Base-by-base conservation (phyloP, 2,888 invertebrate genomes). In the Tetragnatha montana region DNA sequence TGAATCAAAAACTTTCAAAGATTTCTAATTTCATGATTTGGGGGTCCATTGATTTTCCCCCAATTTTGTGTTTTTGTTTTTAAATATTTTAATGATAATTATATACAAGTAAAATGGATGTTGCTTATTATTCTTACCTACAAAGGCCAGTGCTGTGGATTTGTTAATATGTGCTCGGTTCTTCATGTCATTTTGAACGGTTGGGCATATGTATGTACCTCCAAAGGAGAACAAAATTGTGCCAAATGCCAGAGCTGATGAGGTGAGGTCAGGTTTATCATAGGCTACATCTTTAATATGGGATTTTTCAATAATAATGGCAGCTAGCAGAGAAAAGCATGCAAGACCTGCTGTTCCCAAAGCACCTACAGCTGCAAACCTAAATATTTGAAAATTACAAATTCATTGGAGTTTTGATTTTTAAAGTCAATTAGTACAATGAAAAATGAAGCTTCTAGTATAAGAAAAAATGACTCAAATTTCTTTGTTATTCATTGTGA, bases 121-220 rank as follows among this genome's bases (percentile, higher is more conserved):
- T 35, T 35, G 4, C 35, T 35, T 35, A 4, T 35, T 35, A 35
- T 35, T n/a, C 94, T 93, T 93, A 96, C 96, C 95, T 68, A 94
- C 87, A 93, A 97, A 97, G 14, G 96, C 96, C 10, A 95, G 94
- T 1, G 96, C 92, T 0, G 97, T 95, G 0, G 97, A 96, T 92
- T 94, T 94, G 92, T 95, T 95, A 91, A 98, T 96, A 92, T 96
- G 95, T 0, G 95, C 94, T 91, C 96, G 96, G 91, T 96, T 95
- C 91, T 95, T 95, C 98, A 98, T 98, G 93, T 98, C 98, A 91
- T 97, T 96, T 94, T 98, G 98, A 80, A 98, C 96, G 0, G 98
- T 98, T 91, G 98, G 95, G 92, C 98, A 95, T 93, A 96, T 95
- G 0, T 96, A 95, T 8, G 96, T 96, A 1, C 96, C 96, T 6